Evolutionary conservation across 2,797 vertebrate species (phyloP), one percentile per base, ranked within the genome.

Genomic region (Huso huso): DNA sequence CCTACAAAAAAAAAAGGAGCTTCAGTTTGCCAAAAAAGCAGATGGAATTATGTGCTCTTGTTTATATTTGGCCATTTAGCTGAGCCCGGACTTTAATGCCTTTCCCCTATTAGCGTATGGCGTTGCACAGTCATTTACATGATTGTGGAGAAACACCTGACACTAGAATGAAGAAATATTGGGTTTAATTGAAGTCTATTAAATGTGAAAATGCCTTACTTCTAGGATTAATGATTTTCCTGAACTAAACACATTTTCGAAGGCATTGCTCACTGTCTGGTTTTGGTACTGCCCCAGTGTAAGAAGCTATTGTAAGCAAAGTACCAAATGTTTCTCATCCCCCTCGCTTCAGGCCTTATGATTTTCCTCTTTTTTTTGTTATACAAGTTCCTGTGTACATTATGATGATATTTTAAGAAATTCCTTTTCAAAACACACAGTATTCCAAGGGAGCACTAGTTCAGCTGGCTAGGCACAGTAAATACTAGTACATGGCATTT

Each of bases 141-240:
- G 78, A 69, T 82, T 81, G 82, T 83, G 80, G 86, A 88, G 83
- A 88, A 93, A 89, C 89, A 92, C 90, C 89, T 89, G 88, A 90
- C 91, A 89, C 85, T 86, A 72, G 70, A 77, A 79, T 86, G 79
- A 86, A 86, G 84, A 90, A 90, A 88, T 86, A 84, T 81, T 83
- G 74, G 70, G 80, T 87, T 88, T 86, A 86, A 90, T 87, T 86
- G 83, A 82, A 81, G 79, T 86, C 83, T 83, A 86, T 89, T 87
- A 86, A 84, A 82, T 70, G 75, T 84, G 77, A 81, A 85, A 89
- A 85, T 73, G 78, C 82, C 81, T 79, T 79, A 78, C 72, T 71
- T 9, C 65, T 51, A 85, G 78, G 78, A 85, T 85, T 83, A 88
- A 87, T 88, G 81, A 84, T 85, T 85, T 86, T 87, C 83, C 78